Evolutionary conservation across 2,888 invertebrate genomes (phyloP).

Genomic region (Epirrita christyi): DNA sequence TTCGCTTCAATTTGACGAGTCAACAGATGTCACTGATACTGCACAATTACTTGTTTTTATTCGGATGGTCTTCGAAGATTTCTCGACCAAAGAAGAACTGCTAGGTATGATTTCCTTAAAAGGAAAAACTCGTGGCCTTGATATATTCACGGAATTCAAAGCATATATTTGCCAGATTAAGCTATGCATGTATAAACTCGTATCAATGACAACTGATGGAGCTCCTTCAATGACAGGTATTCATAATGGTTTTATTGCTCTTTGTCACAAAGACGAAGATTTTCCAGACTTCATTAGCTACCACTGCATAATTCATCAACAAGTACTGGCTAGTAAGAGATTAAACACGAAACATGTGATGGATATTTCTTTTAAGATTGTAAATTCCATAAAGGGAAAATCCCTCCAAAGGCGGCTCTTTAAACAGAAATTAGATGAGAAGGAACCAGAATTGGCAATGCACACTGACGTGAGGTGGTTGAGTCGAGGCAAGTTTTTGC

Average conservation of each 20-base stretch:
- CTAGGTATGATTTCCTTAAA: constrained; percentile 38
- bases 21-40: constrained; percentile 38
- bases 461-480: constrained; percentile 42
- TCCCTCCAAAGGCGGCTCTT: constrained; percentile 11
- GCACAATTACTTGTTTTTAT: constrained; percentile 38
- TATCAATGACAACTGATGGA: constrained; percentile 38
- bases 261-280: constrained; percentile 5
- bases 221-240: constrained; percentile 35
- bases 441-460: constrained; percentile 24
- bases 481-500: constrained; percentile 42
- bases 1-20: constrained; percentile 38
- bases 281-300: constrained; percentile 2
- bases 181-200: constrained; percentile 38
- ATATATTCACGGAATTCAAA: constrained; percentile 20
- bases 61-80: constrained; percentile 32
- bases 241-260: constrained; percentile 9
- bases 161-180: constrained; percentile 30
- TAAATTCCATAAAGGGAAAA: constrained; percentile 36
- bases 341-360: constrained; percentile 15
- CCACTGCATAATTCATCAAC: constrained; percentile 1
- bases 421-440: constrained; percentile 16
- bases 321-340: constrained; percentile 6
- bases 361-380: constrained; percentile 29
- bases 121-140: constrained; percentile 35
- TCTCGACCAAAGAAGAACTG: constrained; percentile 37